Evolutionary conservation across 2,113 vertebrate species (phyloP).

Genomic region (Toxostoma redivivum): DNA sequence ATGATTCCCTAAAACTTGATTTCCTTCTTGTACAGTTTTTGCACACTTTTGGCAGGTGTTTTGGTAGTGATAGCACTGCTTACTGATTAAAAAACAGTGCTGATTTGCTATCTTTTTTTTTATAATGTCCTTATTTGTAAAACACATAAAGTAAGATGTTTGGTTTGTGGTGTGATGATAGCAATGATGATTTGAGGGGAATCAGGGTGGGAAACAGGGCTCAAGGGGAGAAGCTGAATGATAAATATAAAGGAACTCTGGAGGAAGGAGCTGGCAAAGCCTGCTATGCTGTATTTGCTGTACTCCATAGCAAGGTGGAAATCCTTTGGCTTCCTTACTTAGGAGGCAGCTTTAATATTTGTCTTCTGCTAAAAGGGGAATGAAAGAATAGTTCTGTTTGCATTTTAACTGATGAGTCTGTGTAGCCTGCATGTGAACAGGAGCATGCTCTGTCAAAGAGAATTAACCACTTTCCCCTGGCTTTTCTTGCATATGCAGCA

Average conservation of each 20-base stretch:
- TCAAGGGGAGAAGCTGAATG: background rate
- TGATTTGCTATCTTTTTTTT: background rate
- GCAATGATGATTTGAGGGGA: background rate
- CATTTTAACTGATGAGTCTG: background rate
- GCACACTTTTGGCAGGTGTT: background rate
- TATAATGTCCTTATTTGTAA: background rate
- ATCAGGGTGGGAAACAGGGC: background rate
- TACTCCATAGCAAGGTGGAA: background rate
- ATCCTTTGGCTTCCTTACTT: conserved; percentile 33
- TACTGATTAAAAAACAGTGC: background rate
- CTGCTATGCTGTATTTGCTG: background rate
- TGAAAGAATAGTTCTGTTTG: background rate
- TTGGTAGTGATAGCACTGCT: background rate
- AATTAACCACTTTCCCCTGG: conserved; percentile 39
- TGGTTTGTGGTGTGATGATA: background rate
- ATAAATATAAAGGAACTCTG: background rate
- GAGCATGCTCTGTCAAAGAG: conserved; percentile 85
- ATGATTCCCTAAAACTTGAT: background rate
- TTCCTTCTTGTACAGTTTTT: background rate
- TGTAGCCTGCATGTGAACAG: conserved; percentile 75
- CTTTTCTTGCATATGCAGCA: background rate
- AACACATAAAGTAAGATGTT: background rate
- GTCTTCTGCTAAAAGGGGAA: conserved; percentile 44
- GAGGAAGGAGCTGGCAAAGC: background rate
- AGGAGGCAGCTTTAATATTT: background rate